These are phyloP conservation scores for Sibirionetta formosa DNA, from an alignment of 2,797 vertebrate genomes.

Conservation along the genomic window DNA sequence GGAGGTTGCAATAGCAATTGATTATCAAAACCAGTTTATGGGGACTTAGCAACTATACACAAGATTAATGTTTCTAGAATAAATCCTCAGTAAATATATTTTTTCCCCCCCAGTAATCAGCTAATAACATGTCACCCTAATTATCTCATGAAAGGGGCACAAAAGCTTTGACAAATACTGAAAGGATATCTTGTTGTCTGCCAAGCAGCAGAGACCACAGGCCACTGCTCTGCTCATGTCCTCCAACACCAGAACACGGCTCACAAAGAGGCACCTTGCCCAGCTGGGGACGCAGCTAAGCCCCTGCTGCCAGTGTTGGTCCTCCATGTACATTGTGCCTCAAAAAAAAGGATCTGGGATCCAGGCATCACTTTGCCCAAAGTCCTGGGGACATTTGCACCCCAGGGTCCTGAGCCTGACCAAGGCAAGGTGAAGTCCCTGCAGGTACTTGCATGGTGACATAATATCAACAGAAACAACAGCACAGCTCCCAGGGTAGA, in stretches of 20 bases:
- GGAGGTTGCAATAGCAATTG: slow-evolving; percentile 67
- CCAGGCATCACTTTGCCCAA: not conserved
- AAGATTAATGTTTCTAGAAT: slow-evolving; percentile 64
- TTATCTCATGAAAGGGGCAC: slow-evolving; percentile 52
- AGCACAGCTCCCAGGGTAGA: not conserved
- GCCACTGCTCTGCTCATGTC: not conserved
- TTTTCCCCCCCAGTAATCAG: slow-evolving; percentile 52
- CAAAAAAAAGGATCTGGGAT: not conserved
- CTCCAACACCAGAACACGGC: not conserved
- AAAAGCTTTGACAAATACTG: not conserved
- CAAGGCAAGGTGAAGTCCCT: not conserved
- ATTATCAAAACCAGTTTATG: slow-evolving; percentile 76
- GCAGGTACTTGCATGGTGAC: not conserved
- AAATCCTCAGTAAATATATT: slow-evolving; percentile 63
- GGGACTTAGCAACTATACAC: slow-evolving; percentile 67
- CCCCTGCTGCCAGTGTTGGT: not conserved
- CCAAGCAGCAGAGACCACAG: not conserved
- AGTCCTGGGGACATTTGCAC: not conserved
- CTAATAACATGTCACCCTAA: slow-evolving; percentile 57
- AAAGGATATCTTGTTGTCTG: not conserved
- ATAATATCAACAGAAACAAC: not conserved
- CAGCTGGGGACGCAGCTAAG: not conserved
- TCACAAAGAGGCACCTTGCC: no score
- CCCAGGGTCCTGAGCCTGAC: not conserved
- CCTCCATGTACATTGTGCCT: accelerated